Evolutionary conservation across 2,113 vertebrate species (phyloP), one percentile per base, ranked within the genome.

Genomic region (Tiliqua scincoides): DNA sequence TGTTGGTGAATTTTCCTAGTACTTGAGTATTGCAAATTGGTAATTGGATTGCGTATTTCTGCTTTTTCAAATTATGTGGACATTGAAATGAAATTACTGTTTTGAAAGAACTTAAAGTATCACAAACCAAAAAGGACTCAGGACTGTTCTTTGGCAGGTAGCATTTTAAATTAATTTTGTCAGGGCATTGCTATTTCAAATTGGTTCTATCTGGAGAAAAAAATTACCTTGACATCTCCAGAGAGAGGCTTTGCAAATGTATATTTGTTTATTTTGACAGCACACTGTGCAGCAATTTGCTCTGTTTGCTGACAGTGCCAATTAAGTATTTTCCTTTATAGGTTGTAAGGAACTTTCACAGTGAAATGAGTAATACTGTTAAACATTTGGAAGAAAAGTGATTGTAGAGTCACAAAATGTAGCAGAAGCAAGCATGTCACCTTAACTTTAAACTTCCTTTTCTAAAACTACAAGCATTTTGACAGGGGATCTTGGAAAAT

Each of bases 111-210:
- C 43, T 48, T 48, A 48, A 48, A 48, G 8, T 8, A n/a, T n/a
- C n/a, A n/a, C n/a, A n/a, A n/a, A n/a, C n/a, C n/a, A n/a, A 15
- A 63, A 76, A 71, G 0, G 48, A 67, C 5, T 3, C 59, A 32
- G 63, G 9, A 70, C 20, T 76, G 8, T 11, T 21, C 15, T 54
- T 62, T 77, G 52, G n/a, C 30, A 77, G 37, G 52, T 62, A 23
- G 40, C 21, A 63, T 32, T 70, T 79, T 72, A 63, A 54, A 85
- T 35, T 43, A 70, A 79, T 61, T 43, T 71, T 85, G 52, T 85
- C 27, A 79, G 10, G 63, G n/a, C 30, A 70, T 8, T 68, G 30
- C 30, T 27, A 77, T 83, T 77, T 77, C 35, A 70, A 82, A 77
- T 83, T 52, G 48, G 6, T 52, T 43, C 15, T 74, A 30, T 54